A percentile compares a stretch with the other conserved stretches of the same genome.
Evolutionary conservation across 2,888 invertebrate genomes (phyloP).

Genomic region (Seira musarum): DNA sequence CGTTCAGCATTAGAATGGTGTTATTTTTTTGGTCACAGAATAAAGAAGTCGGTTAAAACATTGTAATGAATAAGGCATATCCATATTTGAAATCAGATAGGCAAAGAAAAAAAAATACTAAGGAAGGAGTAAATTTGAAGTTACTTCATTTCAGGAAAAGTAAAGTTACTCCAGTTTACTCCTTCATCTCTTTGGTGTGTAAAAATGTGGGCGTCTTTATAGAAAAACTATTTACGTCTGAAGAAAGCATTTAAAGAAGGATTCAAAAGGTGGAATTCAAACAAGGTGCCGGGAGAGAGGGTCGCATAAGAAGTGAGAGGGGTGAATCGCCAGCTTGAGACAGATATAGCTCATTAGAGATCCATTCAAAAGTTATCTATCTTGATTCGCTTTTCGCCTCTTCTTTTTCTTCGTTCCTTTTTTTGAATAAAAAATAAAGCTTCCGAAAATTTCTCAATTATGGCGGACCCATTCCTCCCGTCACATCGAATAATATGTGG

Average conservation of each 20-base stretch:
- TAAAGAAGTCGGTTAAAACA: neutral
- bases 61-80: conserved; percentile 26
- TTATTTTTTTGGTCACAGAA: neutral
- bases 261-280: neutral
- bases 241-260: neutral
- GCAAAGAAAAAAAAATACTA: neutral
- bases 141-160: conserved; percentile 56
- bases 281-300: conserved; percentile 23
- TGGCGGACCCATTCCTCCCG: conserved; percentile 58
- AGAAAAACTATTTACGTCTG: neutral
- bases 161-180: neutral
- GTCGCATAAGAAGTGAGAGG: neutral
- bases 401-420: conserved; percentile 39
- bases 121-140: conserved; percentile 50
- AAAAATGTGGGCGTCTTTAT: neutral
- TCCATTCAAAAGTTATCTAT: conserved; percentile 69
- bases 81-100: conserved; percentile 19
- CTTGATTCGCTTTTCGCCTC: conserved; percentile 62
- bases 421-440: conserved; percentile 40
- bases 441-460: conserved; percentile 55
- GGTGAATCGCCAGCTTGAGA: conserved; percentile 56
- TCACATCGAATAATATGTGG: conserved; percentile 16
- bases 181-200: neutral
- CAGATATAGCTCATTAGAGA: conserved; percentile 69
- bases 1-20: conserved; percentile 30